Evolutionary conservation across 2,113 vertebrate genomes (phyloP), one percentile per base, ranked within the genome.

Genomic region (Phasianus colchicus): DNA sequence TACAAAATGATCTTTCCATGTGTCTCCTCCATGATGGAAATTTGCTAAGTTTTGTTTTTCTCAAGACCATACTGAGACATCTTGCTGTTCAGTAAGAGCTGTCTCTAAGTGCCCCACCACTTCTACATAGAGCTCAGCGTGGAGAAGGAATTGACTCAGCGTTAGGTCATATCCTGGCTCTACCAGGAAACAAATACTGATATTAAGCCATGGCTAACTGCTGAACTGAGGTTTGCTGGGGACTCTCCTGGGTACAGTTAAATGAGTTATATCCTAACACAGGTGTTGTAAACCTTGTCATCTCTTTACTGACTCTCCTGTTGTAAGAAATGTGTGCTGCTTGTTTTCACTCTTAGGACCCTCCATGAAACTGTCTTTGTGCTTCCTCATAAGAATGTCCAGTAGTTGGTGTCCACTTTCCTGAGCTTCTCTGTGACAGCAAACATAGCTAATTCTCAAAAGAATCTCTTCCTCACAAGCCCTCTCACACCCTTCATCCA

Each of bases 101-200:
- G 47, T 25, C 69, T 11, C 15, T 27, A 36, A 6, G 7, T 9
- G 60, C 76, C 76, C 76, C 17, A 8, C 5, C 43, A 30, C 34
- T 2, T 69, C 8, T 2, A 38, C 8, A 0, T 0, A 27, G 73
- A 36, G 40, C 40, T 83, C 65, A 22, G 30, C 0, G 25, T 12
- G 77, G 25, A 77, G 58, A n/a, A 55, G 52, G 42, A 12, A 25
- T 65, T 76, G 70, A 17, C 40, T 70, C 63, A 4, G 25, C 13
- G 50, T 40, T 73, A 8, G 20, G 2, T 47, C 16, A 11, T 25
- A 48, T 19, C 45, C 22, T 66, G 81, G 11, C 70, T 58, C 30
- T 6, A 1, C n/a, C 61, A 72, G 52, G 65, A 55, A 72, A 45
- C 30, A 48, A 10, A 36, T 78, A n/a, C 50, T n/a, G 4, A 63